Conservation (phyloP, 53 echinoderm and acorn worm genomes). For the Pentamera pediparva region DNA sequence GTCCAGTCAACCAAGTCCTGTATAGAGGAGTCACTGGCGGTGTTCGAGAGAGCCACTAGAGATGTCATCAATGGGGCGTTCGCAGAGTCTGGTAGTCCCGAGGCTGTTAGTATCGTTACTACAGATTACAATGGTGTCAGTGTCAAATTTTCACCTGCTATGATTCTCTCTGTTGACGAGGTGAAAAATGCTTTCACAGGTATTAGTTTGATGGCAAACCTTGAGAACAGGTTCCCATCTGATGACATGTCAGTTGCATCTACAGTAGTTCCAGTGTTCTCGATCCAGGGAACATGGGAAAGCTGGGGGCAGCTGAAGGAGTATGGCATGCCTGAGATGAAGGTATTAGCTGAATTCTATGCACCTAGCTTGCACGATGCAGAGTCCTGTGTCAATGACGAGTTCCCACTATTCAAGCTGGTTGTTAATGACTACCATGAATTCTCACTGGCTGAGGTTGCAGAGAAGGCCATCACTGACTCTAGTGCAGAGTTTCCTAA, state of each 20-base stretch:
- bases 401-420: constrained; percentile 18
- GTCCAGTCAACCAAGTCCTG: background rate
- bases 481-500: background rate
- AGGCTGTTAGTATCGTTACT: background rate
- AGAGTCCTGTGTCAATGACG: constrained; percentile 1
- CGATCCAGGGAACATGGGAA: background rate
- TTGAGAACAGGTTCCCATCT: constrained; percentile 3
- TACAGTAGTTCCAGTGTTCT: background rate
- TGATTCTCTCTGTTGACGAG: background rate
- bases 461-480: background rate
- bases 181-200: background rate
- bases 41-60: background rate
- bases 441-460: background rate
- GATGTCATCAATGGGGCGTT: too few species aligned
- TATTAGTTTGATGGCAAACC: background rate
- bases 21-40: background rate
- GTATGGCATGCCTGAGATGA: background rate
- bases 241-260: background rate
- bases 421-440: background rate
- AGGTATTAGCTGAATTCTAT: background rate
- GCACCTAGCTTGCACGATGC: background rate
- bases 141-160: background rate
- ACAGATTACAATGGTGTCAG: background rate
- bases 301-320: background rate
- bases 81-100: background rate